Evolutionary conservation across 2,797 vertebrate genomes (phyloP).

Genomic region (Oophaga sylvatica): DNA sequence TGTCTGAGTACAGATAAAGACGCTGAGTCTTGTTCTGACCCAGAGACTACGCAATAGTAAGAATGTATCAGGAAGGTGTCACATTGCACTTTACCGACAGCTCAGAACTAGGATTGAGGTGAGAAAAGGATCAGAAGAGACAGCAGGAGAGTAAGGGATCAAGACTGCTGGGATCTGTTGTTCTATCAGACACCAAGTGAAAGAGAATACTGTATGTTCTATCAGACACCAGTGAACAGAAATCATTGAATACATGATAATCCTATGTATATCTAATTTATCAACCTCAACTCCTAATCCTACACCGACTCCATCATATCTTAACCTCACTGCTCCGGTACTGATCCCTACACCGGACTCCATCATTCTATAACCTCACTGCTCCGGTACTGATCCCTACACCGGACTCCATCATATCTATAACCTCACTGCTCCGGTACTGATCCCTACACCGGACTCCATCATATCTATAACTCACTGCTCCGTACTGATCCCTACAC

Average conservation of each 20-base stretch:
- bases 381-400: too few species aligned
- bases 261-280: neutral
- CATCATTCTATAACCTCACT: too few species aligned
- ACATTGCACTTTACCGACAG: constrained; percentile 2
- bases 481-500: neutral
- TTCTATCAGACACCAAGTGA: neutral
- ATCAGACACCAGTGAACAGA: neutral
- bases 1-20: too few species aligned
- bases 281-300: too few species aligned
- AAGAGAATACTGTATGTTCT: neutral
- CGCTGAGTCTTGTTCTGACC: neutral
- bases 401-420: too few species aligned
- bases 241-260: neutral
- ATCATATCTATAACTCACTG: neutral
- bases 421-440: too few species aligned
- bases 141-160: neutral
- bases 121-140: neutral
- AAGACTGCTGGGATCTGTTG: neutral
- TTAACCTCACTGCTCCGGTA: too few species aligned
- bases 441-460: too few species aligned
- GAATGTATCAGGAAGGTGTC: neutral
- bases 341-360: too few species aligned
- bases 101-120: neutral
- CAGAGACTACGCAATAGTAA: neutral
- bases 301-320: too few species aligned